Percentiles rank a stretch among this genome's conserved stretches.
Evolutionary conservation across 2,888 invertebrate species (phyloP).

Genomic region (Synergus umbraculus): DNA sequence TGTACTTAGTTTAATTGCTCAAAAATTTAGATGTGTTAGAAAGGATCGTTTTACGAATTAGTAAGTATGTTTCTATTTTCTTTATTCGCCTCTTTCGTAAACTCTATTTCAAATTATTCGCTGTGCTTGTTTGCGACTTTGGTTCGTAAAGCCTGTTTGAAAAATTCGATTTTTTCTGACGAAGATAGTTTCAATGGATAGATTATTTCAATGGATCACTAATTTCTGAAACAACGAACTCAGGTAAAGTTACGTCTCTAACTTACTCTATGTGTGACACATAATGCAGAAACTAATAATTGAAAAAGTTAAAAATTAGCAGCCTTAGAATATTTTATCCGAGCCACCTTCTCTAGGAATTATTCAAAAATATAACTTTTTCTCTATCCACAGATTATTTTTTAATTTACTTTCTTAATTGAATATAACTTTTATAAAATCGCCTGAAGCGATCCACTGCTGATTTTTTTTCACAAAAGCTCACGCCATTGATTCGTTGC

Average conservation of each 20-base stretch:
- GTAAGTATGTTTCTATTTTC: background rate
- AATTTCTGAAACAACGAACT: constrained; percentile 18
- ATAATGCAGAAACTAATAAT: constrained; percentile 2
- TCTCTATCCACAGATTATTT: background rate
- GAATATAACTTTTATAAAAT: background rate
- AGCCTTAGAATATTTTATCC: background rate
- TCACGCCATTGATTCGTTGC: background rate
- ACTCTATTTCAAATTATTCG: constrained; percentile 20
- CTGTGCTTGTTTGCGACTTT: constrained; percentile 25
- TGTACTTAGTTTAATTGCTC: constrained; percentile 21
- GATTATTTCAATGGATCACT: constrained; percentile 8
- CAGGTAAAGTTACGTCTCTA: constrained; percentile 22
- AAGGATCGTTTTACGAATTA: constrained; percentile 24
- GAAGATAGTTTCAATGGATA: constrained; percentile 10
- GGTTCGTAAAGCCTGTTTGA: constrained; percentile 8
- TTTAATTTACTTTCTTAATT: background rate
- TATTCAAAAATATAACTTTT: background rate
- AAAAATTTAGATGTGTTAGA: constrained; percentile 1
- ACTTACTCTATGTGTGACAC: background rate
- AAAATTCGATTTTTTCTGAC: background rate
- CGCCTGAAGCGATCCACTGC: background rate
- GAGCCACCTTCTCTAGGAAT: background rate
- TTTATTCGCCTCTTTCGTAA: background rate
- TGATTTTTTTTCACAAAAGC: background rate
- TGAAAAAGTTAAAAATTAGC: background rate